Evolutionary conservation across 2,797 vertebrate species (phyloP), one percentile per base, ranked within the genome.

Genomic region (Alfaro cultratus): DNA sequence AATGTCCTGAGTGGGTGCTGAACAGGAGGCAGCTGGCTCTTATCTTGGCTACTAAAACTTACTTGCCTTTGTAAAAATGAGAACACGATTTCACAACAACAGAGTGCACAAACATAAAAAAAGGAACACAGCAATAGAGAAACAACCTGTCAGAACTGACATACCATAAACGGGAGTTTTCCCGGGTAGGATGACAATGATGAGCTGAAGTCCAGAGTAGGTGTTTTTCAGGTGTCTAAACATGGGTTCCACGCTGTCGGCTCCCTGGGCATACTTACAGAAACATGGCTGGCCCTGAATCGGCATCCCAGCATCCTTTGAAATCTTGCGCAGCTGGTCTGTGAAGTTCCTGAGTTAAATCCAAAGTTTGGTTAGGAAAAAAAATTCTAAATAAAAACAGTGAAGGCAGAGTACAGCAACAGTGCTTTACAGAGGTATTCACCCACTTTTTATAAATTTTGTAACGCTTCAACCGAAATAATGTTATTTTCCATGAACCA

Each of bases 201-300:
- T 99, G 85, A 99, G 97, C 95, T 99, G 99, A 87, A 99, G 96
- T 49, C 98, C 98, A 45, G 99, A 97, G 6, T 99, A 99, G 11
- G 98, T 99, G 96, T 99, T 97, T 92, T 99, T 99, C 87, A 99
- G 93, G 89, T 99, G 98, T 90, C 98, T 97, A 93, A 99, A 99
- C 98, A 99, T 99, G 86, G 98, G 98, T 95, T 99, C 98, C 95
- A 99, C 98, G 0, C 98, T 99, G 96, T 99, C 98, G 0, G 98
- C 98, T 36, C 99, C 99, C 94, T 99, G 98, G 26, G 99, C 99
- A 0, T 99, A 99, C 88, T 99, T 99, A 94, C 99, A 99, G 95
- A 99, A 99, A 74, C 99, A 99, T 1, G 98, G 99, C 91, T 99
- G 99, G 41, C 99, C 99, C 82, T 99, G 98, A 84, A 99, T 99